A percentile compares a stretch with the other conserved stretches of the same genome.
Conservation (phyloP, 2,888 invertebrate genomes). For the Pseudoips prasinana region DNA sequence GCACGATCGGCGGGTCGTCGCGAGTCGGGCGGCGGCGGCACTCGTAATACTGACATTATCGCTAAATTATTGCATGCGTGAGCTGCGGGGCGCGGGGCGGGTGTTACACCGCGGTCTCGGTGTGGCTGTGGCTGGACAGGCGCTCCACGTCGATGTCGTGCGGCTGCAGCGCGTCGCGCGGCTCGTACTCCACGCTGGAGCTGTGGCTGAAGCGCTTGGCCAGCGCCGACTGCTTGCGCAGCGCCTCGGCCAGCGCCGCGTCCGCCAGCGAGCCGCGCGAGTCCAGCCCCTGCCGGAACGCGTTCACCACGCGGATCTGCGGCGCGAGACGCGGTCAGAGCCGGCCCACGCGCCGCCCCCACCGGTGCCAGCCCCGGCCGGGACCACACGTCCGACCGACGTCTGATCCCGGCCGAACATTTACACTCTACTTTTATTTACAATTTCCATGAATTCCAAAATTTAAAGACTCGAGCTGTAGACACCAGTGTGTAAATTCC, state of each 20-base stretch:
- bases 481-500: slow-evolving; percentile 9
- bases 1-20: slow-evolving; percentile 30
- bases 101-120: slow-evolving; percentile 96
- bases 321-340: slow-evolving; percentile 45
- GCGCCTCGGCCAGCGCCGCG: slow-evolving; percentile 95
- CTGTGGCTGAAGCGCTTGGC: slow-evolving; percentile 96
- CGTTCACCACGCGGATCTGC: slow-evolving; percentile 99
- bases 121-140: slow-evolving; percentile 95
- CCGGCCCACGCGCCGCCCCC: slow-evolving; percentile 26
- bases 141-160: slow-evolving; percentile 90
- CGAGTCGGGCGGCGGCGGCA: slow-evolving; percentile 36
- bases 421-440: no score
- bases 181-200: slow-evolving; percentile 88
- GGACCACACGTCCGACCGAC: no score
- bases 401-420: no score
- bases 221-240: slow-evolving; percentile 96
- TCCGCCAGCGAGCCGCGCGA: slow-evolving; percentile 96
- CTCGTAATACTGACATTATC: no score
- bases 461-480: slow-evolving; percentile 14
- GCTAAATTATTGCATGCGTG: slow-evolving; percentile 46
- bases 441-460: no score
- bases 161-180: slow-evolving; percentile 67
- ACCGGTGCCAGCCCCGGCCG: background rate
- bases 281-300: slow-evolving; percentile 99
- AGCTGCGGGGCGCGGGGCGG: slow-evolving; percentile 35